A percentile compares a stretch with the other conserved stretches of the same genome.
Conservation (phyloP, 2,113 vertebrate species). For the Rhinolophus ferrumequinum region DNA sequence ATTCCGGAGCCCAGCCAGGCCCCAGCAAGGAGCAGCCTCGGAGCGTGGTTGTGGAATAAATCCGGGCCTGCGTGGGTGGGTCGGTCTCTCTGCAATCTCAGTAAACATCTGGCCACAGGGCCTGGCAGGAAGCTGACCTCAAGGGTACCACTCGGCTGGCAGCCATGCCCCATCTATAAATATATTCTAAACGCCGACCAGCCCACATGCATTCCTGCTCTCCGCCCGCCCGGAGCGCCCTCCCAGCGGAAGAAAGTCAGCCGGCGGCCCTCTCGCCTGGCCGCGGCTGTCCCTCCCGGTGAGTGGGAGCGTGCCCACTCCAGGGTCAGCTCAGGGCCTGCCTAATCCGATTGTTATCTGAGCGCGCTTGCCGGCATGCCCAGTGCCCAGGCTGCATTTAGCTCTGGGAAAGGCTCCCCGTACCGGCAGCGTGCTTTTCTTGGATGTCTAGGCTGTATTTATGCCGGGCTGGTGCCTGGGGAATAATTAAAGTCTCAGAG, state of each 20-base stretch:
- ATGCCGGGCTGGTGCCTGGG: slow-evolving; percentile 50
- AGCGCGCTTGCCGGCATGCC: not conserved
- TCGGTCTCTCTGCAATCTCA: slow-evolving; percentile 56
- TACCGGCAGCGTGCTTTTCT: slow-evolving; percentile 57
- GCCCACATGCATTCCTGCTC: slow-evolving; percentile 60
- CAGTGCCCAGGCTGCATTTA: not conserved
- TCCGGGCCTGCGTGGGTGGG: not conserved
- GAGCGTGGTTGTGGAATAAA: not conserved
- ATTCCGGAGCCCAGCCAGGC: not conserved
- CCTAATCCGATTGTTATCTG: not conserved
- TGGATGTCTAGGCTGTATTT: slow-evolving; percentile 63
- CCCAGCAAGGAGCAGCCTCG: not conserved
- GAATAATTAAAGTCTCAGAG: slow-evolving; percentile 57
- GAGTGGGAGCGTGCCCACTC: not conserved
- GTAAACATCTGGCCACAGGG: slow-evolving; percentile 70
- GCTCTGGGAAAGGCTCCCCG: slow-evolving; percentile 18
- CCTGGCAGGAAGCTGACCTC: slow-evolving; percentile 74
- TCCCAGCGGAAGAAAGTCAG: slow-evolving; percentile 66
- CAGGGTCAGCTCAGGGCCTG: slow-evolving; percentile 62
- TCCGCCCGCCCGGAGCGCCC: not conserved
- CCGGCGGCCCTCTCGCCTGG: not conserved
- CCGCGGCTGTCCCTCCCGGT: not conserved
- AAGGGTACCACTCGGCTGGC: slow-evolving; percentile 57
- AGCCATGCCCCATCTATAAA: slow-evolving; percentile 66
- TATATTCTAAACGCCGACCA: not conserved